Percentiles rank a stretch among this genome's conserved stretches.
Conservation (phyloP, 2,888 invertebrate species). For the Oscheius sp. region DNA sequence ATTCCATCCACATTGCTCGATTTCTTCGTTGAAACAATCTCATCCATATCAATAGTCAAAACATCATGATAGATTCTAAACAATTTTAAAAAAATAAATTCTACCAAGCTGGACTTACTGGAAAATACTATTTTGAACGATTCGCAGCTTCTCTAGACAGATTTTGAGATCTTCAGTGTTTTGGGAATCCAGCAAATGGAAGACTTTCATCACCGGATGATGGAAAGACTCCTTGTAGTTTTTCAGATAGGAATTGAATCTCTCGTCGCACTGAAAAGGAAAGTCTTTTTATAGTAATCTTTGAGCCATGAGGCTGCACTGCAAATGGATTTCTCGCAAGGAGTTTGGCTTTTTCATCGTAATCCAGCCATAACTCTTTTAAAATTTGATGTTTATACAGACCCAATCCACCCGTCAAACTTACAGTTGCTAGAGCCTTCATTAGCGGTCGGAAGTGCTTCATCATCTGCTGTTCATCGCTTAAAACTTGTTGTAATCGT, state of each 20-base stretch:
- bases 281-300: neutral
- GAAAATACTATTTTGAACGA: constrained; percentile 38
- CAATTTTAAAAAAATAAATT: constrained; percentile 4
- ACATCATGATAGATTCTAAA: constrained; percentile 37
- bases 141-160: constrained; percentile 40
- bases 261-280: constrained; percentile 38
- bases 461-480: constrained; percentile 47
- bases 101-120: constrained; percentile 20
- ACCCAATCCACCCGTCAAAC: too few species aligned
- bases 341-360: too few species aligned
- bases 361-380: too few species aligned
- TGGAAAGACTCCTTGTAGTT: constrained; percentile 48
- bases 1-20: neutral
- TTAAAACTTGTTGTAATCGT: constrained; percentile 40
- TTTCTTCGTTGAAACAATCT: neutral
- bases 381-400: too few species aligned
- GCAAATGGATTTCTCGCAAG: too few species aligned
- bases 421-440: constrained; percentile 37
- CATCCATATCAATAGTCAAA: constrained; percentile 4
- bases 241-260: constrained; percentile 36
- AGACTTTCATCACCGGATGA: constrained; percentile 47
- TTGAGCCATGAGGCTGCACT: too few species aligned
- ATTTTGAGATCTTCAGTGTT: constrained; percentile 23
- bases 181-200: constrained; percentile 33
- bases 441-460: constrained; percentile 50